A percentile compares a stretch with the other conserved stretches of the same genome.
These are phyloP conservation scores for Rostratula benghalensis DNA, from an alignment of 2,113 vertebrate species.

Conservation along the genomic window DNA sequence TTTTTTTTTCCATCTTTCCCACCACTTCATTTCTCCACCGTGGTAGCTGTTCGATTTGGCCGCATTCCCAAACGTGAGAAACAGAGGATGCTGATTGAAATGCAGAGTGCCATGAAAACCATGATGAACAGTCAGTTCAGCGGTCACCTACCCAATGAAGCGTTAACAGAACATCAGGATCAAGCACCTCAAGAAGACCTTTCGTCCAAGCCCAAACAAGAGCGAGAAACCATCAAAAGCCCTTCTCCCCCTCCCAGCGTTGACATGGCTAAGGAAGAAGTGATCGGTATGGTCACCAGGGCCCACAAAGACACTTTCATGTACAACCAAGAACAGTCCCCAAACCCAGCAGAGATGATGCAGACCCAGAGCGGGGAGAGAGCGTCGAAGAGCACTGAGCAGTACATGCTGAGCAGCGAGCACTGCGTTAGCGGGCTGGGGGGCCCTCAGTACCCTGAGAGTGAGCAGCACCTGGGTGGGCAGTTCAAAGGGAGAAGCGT, in stretches of 20 bases:
- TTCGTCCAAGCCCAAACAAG: slow-evolving; percentile 70
- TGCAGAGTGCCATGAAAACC: slow-evolving; percentile 98
- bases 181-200: slow-evolving; percentile 73
- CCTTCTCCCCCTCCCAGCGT: slow-evolving; percentile 68
- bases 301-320: slow-evolving; percentile 83
- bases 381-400: slow-evolving; percentile 64
- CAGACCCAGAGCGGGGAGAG: slow-evolving; percentile 63
- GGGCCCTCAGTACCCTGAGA: slow-evolving; percentile 69
- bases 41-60: slow-evolving; percentile 93
- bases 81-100: slow-evolving; percentile 96
- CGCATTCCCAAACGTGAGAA: slow-evolving; percentile 98
- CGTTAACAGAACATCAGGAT: slow-evolving; percentile 70
- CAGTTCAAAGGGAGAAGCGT: slow-evolving; percentile 80
- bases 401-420: slow-evolving; percentile 74
- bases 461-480: slow-evolving; percentile 72
- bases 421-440: slow-evolving; percentile 54
- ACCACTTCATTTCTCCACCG: background rate
- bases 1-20: background rate
- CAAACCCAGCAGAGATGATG: slow-evolving; percentile 61
- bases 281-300: slow-evolving; percentile 76
- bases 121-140: slow-evolving; percentile 90
- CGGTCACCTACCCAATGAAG: slow-evolving; percentile 72
- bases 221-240: slow-evolving; percentile 70
- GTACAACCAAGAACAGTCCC: slow-evolving; percentile 83
- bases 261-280: slow-evolving; percentile 92